Evolutionary conservation across 1,140 invertebrate species (phyloP).

Genomic region (Drosophila yakuba): DNA sequence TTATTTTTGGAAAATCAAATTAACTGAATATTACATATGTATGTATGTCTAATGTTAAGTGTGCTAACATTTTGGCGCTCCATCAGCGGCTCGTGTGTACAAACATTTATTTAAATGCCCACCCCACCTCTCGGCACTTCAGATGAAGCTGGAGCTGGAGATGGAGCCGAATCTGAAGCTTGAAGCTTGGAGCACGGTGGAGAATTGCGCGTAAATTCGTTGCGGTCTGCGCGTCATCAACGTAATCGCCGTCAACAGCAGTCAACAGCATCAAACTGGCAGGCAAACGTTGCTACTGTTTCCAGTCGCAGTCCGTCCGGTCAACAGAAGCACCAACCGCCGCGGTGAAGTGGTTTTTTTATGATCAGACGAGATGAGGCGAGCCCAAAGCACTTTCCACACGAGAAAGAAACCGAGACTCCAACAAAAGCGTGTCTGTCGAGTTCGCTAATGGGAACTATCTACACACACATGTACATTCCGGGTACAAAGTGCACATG

Average conservation of each 20-base stretch:
- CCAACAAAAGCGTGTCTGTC: constrained; percentile 68
- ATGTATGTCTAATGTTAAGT: neutral
- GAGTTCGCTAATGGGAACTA: constrained; percentile 27
- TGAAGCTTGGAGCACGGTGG: constrained; percentile 44
- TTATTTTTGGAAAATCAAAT: too few species aligned
- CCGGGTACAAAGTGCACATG: neutral
- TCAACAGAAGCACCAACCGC: constrained; percentile 48
- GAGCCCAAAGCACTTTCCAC: constrained; percentile 60
- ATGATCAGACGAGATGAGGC: constrained; percentile 54
- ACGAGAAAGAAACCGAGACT: constrained; percentile 32
- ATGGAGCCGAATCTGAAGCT: constrained; percentile 15
- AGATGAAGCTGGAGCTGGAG: constrained; percentile 27
- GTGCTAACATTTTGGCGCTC: constrained; percentile 56
- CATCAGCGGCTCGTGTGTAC: constrained; percentile 23
- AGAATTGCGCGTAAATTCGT: constrained; percentile 83
- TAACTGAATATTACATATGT: too few species aligned
- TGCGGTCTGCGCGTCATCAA: constrained; percentile 82
- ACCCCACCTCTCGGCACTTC: constrained; percentile 40
- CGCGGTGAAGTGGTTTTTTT: constrained; percentile 68
- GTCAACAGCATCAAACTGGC: constrained; percentile 81
- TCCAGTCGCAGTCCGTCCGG: constrained; percentile 49
- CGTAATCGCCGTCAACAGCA: constrained; percentile 82
- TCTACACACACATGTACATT: constrained; percentile 1
- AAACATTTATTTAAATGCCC: constrained; percentile 71
- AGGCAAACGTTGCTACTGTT: constrained; percentile 81